These are phyloP conservation scores for Hippopotamyrus pictus DNA, from an alignment of 2,797 vertebrate genomes.

Conservation along the genomic window DNA sequence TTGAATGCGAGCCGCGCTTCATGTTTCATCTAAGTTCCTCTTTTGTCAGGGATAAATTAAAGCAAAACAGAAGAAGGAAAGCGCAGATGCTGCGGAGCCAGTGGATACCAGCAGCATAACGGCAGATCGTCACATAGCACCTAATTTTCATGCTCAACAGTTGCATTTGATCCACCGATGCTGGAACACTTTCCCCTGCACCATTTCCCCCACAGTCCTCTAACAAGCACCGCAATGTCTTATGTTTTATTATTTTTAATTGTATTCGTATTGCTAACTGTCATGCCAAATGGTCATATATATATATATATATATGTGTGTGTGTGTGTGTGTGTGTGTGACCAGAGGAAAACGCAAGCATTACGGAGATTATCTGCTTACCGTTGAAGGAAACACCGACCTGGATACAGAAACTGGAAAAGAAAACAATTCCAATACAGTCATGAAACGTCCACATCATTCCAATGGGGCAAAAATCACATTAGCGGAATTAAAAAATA, in stretches of 20 bases:
- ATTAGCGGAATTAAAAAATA: constrained; percentile 42
- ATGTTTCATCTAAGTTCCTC: constrained; percentile 34
- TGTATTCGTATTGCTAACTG: not conserved
- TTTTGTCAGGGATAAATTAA: constrained; percentile 7
- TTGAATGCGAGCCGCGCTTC: constrained; percentile 35
- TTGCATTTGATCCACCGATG: constrained; percentile 37
- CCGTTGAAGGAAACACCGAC: constrained; percentile 65
- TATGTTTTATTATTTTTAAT: not conserved
- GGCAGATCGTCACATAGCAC: not conserved
- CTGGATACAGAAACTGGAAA: constrained; percentile 62
- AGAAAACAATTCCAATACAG: constrained; percentile 66
- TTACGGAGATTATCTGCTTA: constrained; percentile 39
- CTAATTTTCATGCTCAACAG: constrained; percentile 44
- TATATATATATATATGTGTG: no score
- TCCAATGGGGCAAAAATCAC: constrained; percentile 48
- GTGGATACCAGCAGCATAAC: not conserved
- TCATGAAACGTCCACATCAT: constrained; percentile 71
- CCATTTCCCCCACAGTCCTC: not conserved
- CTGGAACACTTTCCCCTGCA: not conserved
- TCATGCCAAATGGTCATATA: not conserved
- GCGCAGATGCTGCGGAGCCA: not conserved
- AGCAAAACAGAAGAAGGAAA: not conserved
- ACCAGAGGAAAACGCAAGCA: not conserved
- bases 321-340: no score
- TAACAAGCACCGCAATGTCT: not conserved